These are phyloP conservation scores for Gymnothorax reevesii DNA, from an alignment of 2,797 vertebrate genomes.

Conservation along the genomic window DNA sequence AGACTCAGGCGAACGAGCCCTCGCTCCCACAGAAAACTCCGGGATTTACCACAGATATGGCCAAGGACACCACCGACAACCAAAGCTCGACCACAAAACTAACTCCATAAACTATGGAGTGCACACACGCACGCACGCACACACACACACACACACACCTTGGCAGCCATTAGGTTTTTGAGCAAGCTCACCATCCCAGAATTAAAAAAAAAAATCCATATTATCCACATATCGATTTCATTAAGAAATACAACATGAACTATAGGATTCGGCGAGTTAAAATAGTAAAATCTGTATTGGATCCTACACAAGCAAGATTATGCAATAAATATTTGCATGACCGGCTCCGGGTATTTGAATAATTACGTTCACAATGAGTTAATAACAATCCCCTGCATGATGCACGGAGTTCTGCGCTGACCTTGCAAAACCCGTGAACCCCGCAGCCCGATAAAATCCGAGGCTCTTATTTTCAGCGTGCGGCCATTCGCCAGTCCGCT, in stretches of 20 bases:
- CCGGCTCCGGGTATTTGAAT: neutral
- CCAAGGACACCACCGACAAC: too few relatives aligned
- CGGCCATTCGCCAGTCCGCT: neutral
- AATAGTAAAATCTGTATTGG: neutral
- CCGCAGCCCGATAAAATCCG: neutral
- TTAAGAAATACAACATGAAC: too few relatives aligned
- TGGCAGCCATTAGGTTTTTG: too few relatives aligned
- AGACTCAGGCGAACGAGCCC: neutral
- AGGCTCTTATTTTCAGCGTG: neutral
- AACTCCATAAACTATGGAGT: too few relatives aligned
- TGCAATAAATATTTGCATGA: neutral
- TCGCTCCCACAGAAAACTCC: neutral
- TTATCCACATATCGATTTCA: too few relatives aligned
- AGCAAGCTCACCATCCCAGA: too few relatives aligned
- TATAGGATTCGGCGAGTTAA: neutral
- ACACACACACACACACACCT: too few relatives aligned
- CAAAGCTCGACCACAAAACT: too few relatives aligned
- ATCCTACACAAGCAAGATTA: neutral
- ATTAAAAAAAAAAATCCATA: too few relatives aligned
- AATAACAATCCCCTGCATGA: neutral
- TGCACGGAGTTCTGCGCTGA: neutral
- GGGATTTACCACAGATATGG: neutral
- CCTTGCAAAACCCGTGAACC: neutral
- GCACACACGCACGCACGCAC: too few relatives aligned
- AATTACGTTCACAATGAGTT: neutral